Evolutionary conservation across 1,140 invertebrate species (phyloP), one percentile per base, ranked within the genome.

Genomic region (Drosophila pruinosa): DNA sequence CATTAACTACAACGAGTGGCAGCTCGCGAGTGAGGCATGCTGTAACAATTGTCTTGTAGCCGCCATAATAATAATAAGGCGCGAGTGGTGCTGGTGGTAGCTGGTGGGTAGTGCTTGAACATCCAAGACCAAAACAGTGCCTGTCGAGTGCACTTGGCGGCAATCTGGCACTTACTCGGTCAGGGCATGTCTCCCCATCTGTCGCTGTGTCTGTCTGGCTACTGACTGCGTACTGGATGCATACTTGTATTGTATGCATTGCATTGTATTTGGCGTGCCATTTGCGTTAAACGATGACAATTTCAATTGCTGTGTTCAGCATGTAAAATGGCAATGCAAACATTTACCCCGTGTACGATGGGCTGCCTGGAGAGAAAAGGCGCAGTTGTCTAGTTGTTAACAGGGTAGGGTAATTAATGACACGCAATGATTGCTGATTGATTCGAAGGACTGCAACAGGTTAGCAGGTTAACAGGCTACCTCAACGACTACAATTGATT

Each of bases 261-360:
- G 76, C 75, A 73, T 63, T 58, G 75, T 68, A 72, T 56, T 75
- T 56, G 56, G 64, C 34, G 36, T 61, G 56, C 31, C 56, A 73
- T 80, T 75, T 72, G 67, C 63, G 57, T 73, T 77, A 73, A 81
- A 77, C 61, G 78, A 68, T 73, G 74, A 81, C 70, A 74, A 77
- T 75, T 81, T 70, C 63, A 77, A 82, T 81, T 81, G 74, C 72
- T 39, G 57, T 64, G 62, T 38, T 50, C 56, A 24, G 39, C 50
- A 38, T 48, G 63, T 64, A 64, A 56, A 45, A 64, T 62, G 57
- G 19, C 59, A 70, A 69, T 63, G 67, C 58, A 63, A 70, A 70
- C 67, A 70, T 28, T 10, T 6, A 28, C 4, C 22, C 10, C 10
- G 41, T 3, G 22, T 0, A 8, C 6, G 22, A 14, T 8, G 6